Evolutionary conservation across 2,888 invertebrate genomes (phyloP).

Genomic region (Coelinius sp.): DNA sequence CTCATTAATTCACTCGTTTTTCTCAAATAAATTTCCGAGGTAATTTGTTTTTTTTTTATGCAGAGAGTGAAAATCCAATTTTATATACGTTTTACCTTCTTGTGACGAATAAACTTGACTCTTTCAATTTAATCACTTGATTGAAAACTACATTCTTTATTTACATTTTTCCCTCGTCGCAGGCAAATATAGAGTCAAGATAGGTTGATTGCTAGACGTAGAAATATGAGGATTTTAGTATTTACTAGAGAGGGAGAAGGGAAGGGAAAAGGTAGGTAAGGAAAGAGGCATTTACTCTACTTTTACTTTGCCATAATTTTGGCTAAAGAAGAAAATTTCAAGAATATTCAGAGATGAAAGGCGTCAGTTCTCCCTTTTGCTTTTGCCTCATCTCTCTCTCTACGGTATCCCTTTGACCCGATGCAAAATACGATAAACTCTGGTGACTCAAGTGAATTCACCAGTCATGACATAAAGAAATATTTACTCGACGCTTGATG

Average conservation of each 20-base stretch:
- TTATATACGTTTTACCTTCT: not conserved
- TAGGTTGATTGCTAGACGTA: conserved; percentile 11
- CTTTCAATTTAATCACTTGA: conserved; percentile 21
- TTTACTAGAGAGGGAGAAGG: not conserved
- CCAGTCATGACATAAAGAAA: conserved; percentile 7
- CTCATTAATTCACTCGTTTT: not conserved
- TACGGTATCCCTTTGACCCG: conserved; percentile 12
- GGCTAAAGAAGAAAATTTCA: conserved; percentile 9
- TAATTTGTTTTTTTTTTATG: not conserved
- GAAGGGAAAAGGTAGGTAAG: not conserved
- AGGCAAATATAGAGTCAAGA: conserved; percentile 1
- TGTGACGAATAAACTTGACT: not conserved
- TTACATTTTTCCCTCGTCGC: not conserved
- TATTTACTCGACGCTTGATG: conserved; percentile 6
- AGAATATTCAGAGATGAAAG: conserved; percentile 21
- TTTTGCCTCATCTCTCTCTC: not conserved
- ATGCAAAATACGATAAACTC: conserved; percentile 16
- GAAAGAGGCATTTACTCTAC: conserved; percentile 21
- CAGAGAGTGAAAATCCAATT: not conserved
- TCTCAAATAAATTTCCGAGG: not conserved
- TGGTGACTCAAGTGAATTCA: conserved; percentile 1
- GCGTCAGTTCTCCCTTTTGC: not conserved
- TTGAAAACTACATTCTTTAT: conserved; percentile 17
- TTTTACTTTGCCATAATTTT: conserved; percentile 9
- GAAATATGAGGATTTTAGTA: conserved; percentile 9